Base-by-base conservation (phyloP, 2,888 invertebrate species). In the Pammene aurita region DNA sequence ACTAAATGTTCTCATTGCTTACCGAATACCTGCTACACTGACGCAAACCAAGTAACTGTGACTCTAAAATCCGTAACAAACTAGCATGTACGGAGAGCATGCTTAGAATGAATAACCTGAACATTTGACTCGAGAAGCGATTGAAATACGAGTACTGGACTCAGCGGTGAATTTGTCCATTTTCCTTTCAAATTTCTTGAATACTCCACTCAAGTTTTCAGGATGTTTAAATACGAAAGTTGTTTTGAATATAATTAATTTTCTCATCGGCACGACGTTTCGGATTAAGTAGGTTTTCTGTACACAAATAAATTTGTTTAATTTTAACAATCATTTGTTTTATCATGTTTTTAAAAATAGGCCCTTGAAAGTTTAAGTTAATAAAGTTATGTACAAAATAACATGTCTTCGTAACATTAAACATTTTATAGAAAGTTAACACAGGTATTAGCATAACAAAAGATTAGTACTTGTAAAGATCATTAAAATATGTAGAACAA, bases 111-210 rank as follows among this genome's bases (percentile, higher is more conserved):
- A 16, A 10, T 9, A 0, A 5, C 11, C n/a, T 34, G 34, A 7
- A 5, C 9, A 5, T 34, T 34, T 7, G 34, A 54, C 34, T 54
- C 7, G 7, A 1, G n/a, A 7, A n/a, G 54, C 34, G n/a, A 34
- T 34, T 54, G n/a, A n/a, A 54, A 54, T 34, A 34, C n/a, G n/a
- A 54, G 2, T 7, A 35, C 54, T 83, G 84, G 84, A 86, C 84
- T 83, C 78, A 78, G 78, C 79, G 78, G 74, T 76, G 80, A 85
- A 83, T 83, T 85, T 83, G 84, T 84, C 83, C 81, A 82, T 86
- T 86, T 84, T 78, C 77, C 76, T 80, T 79, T 78, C 75, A 78
- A 80, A 80, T 79, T 81, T 83, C 83, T 84, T 83, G 80, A 82
- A 83, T 81, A 81, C 77, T 78, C 76, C 72, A 67, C 42, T 70